Evolutionary conservation across 2,888 invertebrate genomes (phyloP).

Genomic region (Schizaphis graminum): DNA sequence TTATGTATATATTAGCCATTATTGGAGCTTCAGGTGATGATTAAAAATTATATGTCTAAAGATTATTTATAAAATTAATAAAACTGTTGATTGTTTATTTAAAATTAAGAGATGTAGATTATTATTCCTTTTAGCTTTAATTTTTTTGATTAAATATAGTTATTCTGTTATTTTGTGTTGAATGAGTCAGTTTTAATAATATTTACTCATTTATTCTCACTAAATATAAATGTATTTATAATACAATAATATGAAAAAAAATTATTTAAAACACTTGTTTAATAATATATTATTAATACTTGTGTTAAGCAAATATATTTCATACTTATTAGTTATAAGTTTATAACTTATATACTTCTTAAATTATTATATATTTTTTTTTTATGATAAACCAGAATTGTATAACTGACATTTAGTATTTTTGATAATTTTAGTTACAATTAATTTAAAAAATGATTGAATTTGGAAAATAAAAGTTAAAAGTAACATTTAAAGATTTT

Average conservation of each 20-base stretch:
- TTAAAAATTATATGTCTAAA: conserved; percentile 25
- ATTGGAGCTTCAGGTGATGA: conserved; percentile 71
- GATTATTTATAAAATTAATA: neutral
- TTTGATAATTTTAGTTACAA: neutral
- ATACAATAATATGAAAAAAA: neutral
- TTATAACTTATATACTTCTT: neutral
- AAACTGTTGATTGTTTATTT: conserved; percentile 39
- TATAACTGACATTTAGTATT: neutral
- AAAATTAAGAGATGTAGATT: neutral
- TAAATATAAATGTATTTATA: conserved; percentile 1
- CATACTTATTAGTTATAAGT: neutral
- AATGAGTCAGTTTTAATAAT: neutral
- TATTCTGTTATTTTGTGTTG: conserved; percentile 28
- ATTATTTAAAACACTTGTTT: neutral
- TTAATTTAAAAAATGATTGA: neutral
- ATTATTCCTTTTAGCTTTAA: conserved; percentile 34
- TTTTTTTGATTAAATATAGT: neutral
- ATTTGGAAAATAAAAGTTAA: neutral
- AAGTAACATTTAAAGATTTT: no score
- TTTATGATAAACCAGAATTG: neutral
- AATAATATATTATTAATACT: neutral
- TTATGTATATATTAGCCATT: conserved; percentile 73
- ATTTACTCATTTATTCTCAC: neutral
- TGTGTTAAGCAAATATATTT: neutral
- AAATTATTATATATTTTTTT: neutral